Percentiles rank a stretch among this genome's conserved stretches.
Evolutionary conservation across 2,888 invertebrate species (phyloP).

Genomic region (Hypsopygia costalis): DNA sequence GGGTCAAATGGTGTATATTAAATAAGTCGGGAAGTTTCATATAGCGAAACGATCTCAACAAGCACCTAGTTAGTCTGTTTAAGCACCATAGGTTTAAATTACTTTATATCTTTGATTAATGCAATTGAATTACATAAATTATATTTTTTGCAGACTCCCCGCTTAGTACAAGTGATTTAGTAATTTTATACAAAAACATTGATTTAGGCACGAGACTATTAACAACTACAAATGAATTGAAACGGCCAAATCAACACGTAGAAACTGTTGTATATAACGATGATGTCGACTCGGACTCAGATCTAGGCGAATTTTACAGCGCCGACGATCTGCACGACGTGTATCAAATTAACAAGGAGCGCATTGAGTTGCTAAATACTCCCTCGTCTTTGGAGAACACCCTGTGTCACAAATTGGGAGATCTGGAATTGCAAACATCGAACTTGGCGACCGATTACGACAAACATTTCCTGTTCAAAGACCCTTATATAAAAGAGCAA

Average conservation of each 20-base stretch:
- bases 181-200: constrained; percentile 64
- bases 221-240: constrained; percentile 33
- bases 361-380: constrained; percentile 47
- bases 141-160: constrained; percentile 37
- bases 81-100: too few relatives aligned
- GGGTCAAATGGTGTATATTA: too few relatives aligned
- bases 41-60: too few relatives aligned
- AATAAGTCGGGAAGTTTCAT: too few relatives aligned
- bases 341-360: constrained; percentile 50
- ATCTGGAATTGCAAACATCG: constrained; percentile 42
- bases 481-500: constrained; percentile 49
- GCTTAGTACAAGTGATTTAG: constrained; percentile 53
- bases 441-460: constrained; percentile 37
- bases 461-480: constrained; percentile 44
- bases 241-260: constrained; percentile 53
- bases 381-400: constrained; percentile 42
- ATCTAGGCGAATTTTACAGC: constrained; percentile 48
- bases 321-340: constrained; percentile 48
- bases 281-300: constrained; percentile 55
- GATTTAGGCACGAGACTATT: constrained; percentile 52
- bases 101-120: too few relatives aligned
- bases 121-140: too few relatives aligned
- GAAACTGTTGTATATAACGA: constrained; percentile 59
- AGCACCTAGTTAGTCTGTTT: too few relatives aligned
- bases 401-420: constrained; percentile 56